These are phyloP conservation scores for Camelus bactrianus DNA, from an alignment of 2,113 vertebrate genomes.

Conservation along the genomic window DNA sequence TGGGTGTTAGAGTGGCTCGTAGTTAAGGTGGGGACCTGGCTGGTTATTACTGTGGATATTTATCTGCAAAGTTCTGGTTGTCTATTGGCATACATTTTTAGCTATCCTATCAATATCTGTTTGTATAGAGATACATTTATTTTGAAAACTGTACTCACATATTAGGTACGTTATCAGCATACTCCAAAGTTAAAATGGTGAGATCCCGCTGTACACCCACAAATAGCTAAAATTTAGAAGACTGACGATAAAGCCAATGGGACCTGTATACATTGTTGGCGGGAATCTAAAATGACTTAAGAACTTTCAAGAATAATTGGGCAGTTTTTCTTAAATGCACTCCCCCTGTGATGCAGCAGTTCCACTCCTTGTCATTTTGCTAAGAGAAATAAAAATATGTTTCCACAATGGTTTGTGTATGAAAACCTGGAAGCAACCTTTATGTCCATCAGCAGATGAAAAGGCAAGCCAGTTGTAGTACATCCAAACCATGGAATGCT, in stretches of 20 bases:
- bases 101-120: not conserved
- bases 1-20: not conserved
- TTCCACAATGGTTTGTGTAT: not conserved
- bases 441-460: not conserved
- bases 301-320: not conserved
- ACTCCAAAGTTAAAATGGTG: not conserved
- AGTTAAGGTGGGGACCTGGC: not conserved
- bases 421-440: not conserved
- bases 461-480: not conserved
- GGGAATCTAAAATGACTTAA: not conserved
- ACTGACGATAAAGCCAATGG: not conserved
- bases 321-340: not conserved
- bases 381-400: not conserved
- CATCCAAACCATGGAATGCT: not conserved
- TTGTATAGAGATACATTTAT: not conserved
- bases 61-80: not conserved
- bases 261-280: not conserved
- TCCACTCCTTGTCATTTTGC: not conserved
- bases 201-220: not conserved
- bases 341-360: not conserved
- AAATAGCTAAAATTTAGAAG: not conserved
- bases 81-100: not conserved
- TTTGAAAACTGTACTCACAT: not conserved
- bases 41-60: accelerated
- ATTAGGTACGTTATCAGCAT: not conserved